Evolutionary conservation across 2,113 vertebrate species (phyloP).

Genomic region (Ctenodactylus gundi): DNA sequence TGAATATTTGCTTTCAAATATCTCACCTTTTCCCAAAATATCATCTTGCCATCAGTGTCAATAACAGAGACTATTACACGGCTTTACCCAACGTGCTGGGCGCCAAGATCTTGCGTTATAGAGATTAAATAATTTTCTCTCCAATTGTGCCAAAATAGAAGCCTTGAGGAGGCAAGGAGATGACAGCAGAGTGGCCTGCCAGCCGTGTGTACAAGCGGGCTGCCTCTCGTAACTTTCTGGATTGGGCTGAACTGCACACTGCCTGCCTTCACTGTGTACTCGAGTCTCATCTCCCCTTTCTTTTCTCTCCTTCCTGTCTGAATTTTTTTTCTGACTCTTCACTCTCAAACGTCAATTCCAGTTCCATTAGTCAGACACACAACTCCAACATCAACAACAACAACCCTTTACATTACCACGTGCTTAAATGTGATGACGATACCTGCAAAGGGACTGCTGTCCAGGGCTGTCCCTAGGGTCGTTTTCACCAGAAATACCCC

Average conservation of each 20-base stretch:
- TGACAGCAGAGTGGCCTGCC: no score
- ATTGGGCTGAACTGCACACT: background rate
- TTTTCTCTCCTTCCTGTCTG: background rate
- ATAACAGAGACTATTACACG: constrained; percentile 10
- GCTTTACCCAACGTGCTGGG: background rate
- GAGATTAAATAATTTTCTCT: background rate
- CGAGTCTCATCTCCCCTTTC: background rate
- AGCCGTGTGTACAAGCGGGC: background rate
- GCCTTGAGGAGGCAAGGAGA: background rate
- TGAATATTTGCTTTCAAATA: constrained; percentile 42
- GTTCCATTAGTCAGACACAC: background rate
- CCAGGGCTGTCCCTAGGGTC: background rate
- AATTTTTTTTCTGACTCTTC: background rate
- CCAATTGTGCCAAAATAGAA: background rate
- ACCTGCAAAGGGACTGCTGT: background rate
- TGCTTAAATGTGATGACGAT: background rate
- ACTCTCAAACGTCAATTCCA: background rate
- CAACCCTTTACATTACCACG: background rate
- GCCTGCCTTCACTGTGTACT: background rate
- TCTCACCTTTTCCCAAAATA: constrained; percentile 13
- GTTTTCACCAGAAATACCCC: background rate
- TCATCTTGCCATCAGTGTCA: background rate
- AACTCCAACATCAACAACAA: background rate
- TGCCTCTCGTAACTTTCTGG: background rate
- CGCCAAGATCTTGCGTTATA: background rate